Evolutionary conservation across 2,113 vertebrate genomes (phyloP).

Genomic region (Okapia johnstoni): DNA sequence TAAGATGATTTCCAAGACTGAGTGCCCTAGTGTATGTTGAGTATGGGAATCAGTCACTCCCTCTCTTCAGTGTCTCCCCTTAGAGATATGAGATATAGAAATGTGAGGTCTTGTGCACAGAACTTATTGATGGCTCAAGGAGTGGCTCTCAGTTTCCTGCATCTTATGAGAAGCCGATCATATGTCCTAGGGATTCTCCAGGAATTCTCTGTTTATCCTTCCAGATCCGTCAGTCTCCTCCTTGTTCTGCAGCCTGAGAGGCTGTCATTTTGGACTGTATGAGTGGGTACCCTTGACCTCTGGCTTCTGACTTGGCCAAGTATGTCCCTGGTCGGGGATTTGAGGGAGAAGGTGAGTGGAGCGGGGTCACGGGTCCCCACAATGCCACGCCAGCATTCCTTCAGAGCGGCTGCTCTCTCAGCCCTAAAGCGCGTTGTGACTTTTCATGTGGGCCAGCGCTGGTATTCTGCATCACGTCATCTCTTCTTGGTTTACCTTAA

Average conservation of each 20-base stretch:
- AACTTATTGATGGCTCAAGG: neutral
- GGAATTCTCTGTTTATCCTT: neutral
- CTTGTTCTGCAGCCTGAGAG: neutral
- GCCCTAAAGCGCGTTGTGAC: neutral
- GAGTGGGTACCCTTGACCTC: neutral
- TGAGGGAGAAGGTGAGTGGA: neutral
- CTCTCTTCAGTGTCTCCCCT: neutral
- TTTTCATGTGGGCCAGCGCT: accelerated
- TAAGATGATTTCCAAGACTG: neutral
- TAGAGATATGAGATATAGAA: neutral
- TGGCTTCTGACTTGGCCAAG: neutral
- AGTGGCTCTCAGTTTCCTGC: neutral
- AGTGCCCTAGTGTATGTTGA: neutral
- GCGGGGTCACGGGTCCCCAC: neutral
- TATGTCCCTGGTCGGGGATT: neutral
- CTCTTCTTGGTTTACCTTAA: neutral
- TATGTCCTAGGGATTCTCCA: neutral
- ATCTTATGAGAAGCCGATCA: neutral
- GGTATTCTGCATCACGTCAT: neutral
- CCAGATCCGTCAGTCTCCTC: neutral
- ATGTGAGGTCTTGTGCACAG: neutral
- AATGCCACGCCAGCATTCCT: neutral
- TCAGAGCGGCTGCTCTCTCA: neutral
- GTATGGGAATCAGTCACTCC: neutral
- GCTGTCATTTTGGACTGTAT: neutral